Evolutionary conservation across 23 tunicate species (phyloP).

Genomic region (Corella eumyota): DNA sequence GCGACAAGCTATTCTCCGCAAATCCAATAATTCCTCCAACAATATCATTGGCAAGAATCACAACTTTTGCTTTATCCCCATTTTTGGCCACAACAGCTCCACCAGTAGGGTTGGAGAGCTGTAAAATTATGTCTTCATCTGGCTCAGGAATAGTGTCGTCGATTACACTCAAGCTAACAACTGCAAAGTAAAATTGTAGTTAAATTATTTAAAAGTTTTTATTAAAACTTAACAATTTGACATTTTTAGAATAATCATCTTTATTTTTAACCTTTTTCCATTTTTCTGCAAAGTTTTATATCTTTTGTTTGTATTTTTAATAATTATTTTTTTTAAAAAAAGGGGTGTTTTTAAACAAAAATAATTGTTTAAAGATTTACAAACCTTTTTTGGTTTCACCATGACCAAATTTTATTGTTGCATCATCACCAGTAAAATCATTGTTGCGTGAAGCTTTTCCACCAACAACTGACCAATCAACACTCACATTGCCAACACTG

Average conservation of each 20-base stretch:
- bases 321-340: too few species aligned
- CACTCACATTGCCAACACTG: conserved; percentile 55
- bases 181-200: conserved; percentile 10
- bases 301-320: too few species aligned
- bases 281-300: too few species aligned
- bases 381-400: conserved; percentile 69
- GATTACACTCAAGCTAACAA: conserved; percentile 38
- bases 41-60: conserved; percentile 73
- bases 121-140: conserved; percentile 38
- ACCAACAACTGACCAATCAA: conserved; percentile 54
- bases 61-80: conserved; percentile 7
- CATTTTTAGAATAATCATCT: too few species aligned
- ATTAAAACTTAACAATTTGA: too few species aligned
- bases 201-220: too few species aligned
- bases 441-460: conserved; percentile 52
- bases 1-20: conserved; percentile 10
- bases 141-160: conserved; percentile 71
- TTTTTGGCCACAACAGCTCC: conserved; percentile 38
- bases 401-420: conserved; percentile 59
- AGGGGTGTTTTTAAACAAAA: too few species aligned
- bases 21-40: conserved; percentile 64
- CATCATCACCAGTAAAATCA: conserved; percentile 83
- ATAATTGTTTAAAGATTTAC: too few species aligned
- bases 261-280: too few species aligned
- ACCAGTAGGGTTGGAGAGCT: conserved; percentile 33